Percentiles rank a stretch among this genome's conserved stretches.
Evolutionary conservation across 2,888 invertebrate genomes (phyloP).

Genomic region (Leptinotarsa tumamoca): DNA sequence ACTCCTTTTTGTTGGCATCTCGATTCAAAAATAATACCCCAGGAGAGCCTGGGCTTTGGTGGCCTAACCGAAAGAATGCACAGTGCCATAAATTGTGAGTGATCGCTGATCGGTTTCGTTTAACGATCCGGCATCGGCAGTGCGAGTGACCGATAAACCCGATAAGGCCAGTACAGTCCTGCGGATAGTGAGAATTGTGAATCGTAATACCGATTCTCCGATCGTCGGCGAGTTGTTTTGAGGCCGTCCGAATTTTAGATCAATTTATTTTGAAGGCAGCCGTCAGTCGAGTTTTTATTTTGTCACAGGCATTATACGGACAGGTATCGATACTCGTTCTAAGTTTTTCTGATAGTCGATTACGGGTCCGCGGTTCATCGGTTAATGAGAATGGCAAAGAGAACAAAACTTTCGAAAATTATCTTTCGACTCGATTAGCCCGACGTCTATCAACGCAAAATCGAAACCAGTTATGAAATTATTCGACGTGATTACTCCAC

Average conservation of each 20-base stretch:
- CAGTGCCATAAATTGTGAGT: constrained; percentile 13
- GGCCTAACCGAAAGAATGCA: constrained; percentile 1
- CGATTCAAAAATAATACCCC: neutral
- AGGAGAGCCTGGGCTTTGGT: neutral
- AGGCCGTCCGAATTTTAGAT: constrained; percentile 58
- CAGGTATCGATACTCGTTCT: constrained; percentile 63
- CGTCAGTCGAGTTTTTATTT: constrained; percentile 65
- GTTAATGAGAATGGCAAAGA: constrained; percentile 65
- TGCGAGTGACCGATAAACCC: constrained; percentile 13
- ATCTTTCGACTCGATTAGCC: constrained; percentile 65
- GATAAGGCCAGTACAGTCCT: constrained; percentile 26
- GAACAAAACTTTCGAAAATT: constrained; percentile 66
- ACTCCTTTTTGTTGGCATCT: neutral
- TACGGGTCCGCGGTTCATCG: constrained; percentile 47
- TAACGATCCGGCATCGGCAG: neutral
- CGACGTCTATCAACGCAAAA: constrained; percentile 66
- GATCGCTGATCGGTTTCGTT: constrained; percentile 8
- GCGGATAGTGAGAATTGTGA: constrained; percentile 15
- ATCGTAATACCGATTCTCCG: constrained; percentile 10
- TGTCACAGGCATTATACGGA: constrained; percentile 65
- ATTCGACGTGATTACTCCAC: constrained; percentile 64
- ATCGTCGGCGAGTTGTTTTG: constrained; percentile 34
- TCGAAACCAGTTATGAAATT: constrained; percentile 67
- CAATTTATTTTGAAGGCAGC: constrained; percentile 60
- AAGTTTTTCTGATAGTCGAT: constrained; percentile 61